Base-by-base conservation (phyloP, 1,140 invertebrate genomes). In the Anastrepha ludens region DNA sequence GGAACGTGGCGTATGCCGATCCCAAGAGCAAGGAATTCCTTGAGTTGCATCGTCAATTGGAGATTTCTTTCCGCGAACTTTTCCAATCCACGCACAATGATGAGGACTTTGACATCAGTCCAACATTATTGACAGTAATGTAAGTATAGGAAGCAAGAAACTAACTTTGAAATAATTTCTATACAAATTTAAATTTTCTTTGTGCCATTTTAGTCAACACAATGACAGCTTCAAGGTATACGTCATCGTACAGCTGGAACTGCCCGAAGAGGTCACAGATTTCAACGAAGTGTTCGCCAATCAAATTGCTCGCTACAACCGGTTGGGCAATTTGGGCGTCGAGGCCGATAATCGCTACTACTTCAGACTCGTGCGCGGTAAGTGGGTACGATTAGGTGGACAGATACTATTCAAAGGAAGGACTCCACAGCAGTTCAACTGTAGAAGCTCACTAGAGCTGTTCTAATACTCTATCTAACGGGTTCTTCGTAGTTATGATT, bases 161-260 rank as follows among this genome's bases (percentile, higher is more conserved):
- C 6, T 20, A 17, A 13, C n/a, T 44, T 17, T 29, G 29, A 29
- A 29, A 29, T 29, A 29, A 29, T 29, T 29, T 29, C 29, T 29
- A 29, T 29, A 29, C 29, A n/a, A 50, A 17, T 50, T 50, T 50
- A n/a, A 59, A 29, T 4, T 62, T 64, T 5, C 1, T 11, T n/a
- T 62, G 1, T 78, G 6, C 50, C 2, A 86, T 7, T 62, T 15
- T 17, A 93, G 92, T 3, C 90, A 29, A 3, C 91, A 90, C 8
- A 41, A 87, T 2, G 92, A 93, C 85, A 15, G 9, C 6, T 93
- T 87, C 67, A 89, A 90, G 67, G 86, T 89, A n/a, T 87, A 89
- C 58, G 90, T 89, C 13, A 86, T 89, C 11, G 88, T 91, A 13
- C 89, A 90, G 13, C 74, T 93, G 78, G 89, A 90, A 58, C 88